phyloP scores from a whole-genome alignment of 64 coral and sea anemone genomes.

The Montipora capricornis region DNA sequence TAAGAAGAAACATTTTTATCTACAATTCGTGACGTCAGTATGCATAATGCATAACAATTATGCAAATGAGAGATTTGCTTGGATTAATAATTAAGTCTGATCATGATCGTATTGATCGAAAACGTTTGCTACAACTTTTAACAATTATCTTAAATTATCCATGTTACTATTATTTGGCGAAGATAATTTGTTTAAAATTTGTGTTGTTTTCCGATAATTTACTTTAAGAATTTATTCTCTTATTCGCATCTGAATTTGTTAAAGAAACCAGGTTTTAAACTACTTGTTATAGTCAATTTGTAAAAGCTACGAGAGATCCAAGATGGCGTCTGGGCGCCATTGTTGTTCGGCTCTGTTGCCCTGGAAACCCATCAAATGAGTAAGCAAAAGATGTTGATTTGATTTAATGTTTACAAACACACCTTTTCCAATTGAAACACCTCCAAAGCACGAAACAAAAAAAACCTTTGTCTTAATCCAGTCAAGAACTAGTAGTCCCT shows the following conservation, averaged over 20 bases:
- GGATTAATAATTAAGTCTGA: too few relatives aligned
- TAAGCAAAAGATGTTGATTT: background rate
- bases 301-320: background rate
- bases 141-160: too few relatives aligned
- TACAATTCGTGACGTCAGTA: background rate
- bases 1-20: background rate
- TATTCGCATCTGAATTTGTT: background rate
- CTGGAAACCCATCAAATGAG: background rate
- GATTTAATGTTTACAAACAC: constrained; percentile 1
- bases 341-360: background rate
- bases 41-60: too few relatives aligned
- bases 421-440: background rate
- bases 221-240: background rate
- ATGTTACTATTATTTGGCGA: too few relatives aligned
- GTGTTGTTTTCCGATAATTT: too few relatives aligned
- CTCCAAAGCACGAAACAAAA: background rate
- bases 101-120: too few relatives aligned
- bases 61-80: too few relatives aligned
- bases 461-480: background rate
- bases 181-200: too few relatives aligned
- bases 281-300: background rate
- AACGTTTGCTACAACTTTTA: too few relatives aligned
- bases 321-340: constrained; percentile 1
- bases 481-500: background rate
- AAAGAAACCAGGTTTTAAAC: constrained; percentile 11